These are phyloP conservation scores for Dromius quadrimaculatus DNA, from an alignment of 2,888 invertebrate genomes.

Conservation along the genomic window DNA sequence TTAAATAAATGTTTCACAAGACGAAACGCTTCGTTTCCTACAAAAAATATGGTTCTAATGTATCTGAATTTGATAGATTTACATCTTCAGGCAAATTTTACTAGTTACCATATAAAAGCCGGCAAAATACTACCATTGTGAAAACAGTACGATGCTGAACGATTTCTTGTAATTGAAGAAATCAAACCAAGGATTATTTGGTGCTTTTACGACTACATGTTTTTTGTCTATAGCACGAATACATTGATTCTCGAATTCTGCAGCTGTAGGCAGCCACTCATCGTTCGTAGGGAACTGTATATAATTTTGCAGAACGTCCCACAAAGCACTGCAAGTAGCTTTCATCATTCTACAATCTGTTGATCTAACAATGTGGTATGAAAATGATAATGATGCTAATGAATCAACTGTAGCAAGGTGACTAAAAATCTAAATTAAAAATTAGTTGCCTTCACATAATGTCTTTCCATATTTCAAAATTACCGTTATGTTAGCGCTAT, in stretches of 20 bases:
- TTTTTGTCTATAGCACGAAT: conserved; percentile 58
- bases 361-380: too few relatives aligned
- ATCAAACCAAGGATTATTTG: conserved; percentile 54
- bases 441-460: too few relatives aligned
- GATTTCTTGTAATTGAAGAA: conserved; percentile 57
- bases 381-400: too few relatives aligned
- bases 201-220: conserved; percentile 56
- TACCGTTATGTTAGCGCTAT: too few relatives aligned
- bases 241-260: conserved; percentile 46
- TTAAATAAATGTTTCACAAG: conserved; percentile 43
- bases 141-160: conserved; percentile 46
- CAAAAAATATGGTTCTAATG: conserved; percentile 43
- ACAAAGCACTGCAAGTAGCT: too few relatives aligned
- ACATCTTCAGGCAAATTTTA: conserved; percentile 24
- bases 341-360: too few relatives aligned
- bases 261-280: too few relatives aligned
- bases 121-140: conserved; percentile 12
- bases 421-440: too few relatives aligned
- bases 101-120: conserved; percentile 15
- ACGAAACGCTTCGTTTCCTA: conserved; percentile 46
- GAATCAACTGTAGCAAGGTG: too few relatives aligned
- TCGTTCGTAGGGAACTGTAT: too few relatives aligned
- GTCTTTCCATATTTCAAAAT: too few relatives aligned
- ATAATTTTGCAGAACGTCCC: too few relatives aligned
- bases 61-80: conserved; percentile 29